Conservation (phyloP, 64 coral and sea anemone genomes). For the Orbicella faveolata region DNA sequence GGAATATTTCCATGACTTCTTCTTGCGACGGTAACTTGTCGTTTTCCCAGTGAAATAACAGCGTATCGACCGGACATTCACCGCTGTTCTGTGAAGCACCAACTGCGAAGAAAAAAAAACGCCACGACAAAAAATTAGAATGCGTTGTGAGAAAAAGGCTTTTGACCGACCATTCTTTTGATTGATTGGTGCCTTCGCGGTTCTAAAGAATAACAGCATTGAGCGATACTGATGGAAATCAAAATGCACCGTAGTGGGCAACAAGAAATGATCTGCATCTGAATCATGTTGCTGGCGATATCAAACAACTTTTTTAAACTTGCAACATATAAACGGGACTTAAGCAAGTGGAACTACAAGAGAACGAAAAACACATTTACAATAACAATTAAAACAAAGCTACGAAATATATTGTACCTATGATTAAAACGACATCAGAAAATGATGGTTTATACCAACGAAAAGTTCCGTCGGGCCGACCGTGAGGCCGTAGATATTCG, state of each 20-base stretch:
- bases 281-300: too few species aligned
- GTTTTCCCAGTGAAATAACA: constrained; percentile 8
- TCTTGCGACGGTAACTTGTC: constrained; percentile 28
- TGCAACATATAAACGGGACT: too few species aligned
- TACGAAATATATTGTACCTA: not conserved
- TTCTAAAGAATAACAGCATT: not conserved
- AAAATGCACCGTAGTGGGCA: too few species aligned
- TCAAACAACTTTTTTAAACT: too few species aligned
- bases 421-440: not conserved
- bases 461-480: not conserved
- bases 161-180: not conserved
- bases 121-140: not conserved
- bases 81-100: not conserved
- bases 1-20: constrained; percentile 30
- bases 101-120: not conserved
- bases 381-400: too few species aligned
- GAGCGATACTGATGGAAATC: too few species aligned
- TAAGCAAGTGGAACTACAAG: too few species aligned
- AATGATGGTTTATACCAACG: not conserved
- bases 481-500: not conserved
- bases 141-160: not conserved
- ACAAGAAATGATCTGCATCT: too few species aligned
- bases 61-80: constrained; percentile 14
- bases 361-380: too few species aligned
- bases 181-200: too few species aligned